These are phyloP conservation scores for Lamprotornis superbus DNA, from an alignment of 2,113 vertebrate genomes.

Conservation along the genomic window DNA sequence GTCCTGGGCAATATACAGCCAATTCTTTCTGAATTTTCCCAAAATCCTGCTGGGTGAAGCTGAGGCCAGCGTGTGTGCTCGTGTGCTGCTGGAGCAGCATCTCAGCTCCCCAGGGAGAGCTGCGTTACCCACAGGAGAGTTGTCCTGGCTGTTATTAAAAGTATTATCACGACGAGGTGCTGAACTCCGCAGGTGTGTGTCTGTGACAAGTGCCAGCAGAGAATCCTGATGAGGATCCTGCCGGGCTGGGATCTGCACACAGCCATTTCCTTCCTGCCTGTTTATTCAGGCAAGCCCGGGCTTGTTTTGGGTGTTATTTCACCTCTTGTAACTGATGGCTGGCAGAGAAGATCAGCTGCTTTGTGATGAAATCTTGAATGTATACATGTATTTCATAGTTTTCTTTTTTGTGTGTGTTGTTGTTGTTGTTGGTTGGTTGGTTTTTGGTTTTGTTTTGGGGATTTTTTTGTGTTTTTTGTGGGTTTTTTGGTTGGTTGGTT, in stretches of 20 bases:
- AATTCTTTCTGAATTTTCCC: not conserved
- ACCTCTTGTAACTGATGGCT: not conserved
- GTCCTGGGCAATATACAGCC: not conserved
- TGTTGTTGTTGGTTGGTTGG: too few species aligned
- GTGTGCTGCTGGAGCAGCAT: fast-evolving
- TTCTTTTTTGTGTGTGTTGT: not conserved
- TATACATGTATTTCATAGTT: not conserved
- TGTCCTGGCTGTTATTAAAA: not conserved
- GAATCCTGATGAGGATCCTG: not conserved
- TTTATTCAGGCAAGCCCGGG: not conserved
- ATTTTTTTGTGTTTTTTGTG: too few species aligned
- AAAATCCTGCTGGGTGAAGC: not conserved
- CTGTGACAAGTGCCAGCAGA: not conserved
- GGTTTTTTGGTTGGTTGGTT: too few species aligned
- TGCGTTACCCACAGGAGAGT: fast-evolving
- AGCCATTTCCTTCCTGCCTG: constrained; percentile 1
- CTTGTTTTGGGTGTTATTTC: constrained; percentile 1
- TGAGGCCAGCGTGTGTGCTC: not conserved
- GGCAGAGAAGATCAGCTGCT: not conserved
- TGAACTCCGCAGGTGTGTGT: not conserved
- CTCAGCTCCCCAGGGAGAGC: not conserved
- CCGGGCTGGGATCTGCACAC: not conserved
- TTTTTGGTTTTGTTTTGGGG: too few species aligned
- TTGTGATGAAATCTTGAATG: not conserved
- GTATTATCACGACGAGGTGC: not conserved